A percentile compares a stretch with the other conserved stretches of the same genome.
Evolutionary conservation across 2,888 invertebrate genomes (phyloP).

Genomic region (Lacanobia oleracea): DNA sequence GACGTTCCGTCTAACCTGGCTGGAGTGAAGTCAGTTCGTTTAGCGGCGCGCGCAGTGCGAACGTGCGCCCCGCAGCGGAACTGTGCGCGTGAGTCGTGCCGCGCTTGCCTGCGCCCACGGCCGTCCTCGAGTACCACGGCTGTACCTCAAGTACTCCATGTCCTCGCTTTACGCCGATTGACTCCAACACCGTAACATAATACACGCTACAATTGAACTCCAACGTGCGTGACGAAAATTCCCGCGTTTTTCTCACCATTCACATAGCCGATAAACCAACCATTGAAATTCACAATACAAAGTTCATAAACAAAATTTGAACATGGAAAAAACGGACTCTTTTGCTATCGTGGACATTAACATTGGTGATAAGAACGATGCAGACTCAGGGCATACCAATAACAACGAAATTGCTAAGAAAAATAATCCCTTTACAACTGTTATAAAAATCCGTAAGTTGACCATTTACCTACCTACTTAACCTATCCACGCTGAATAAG

Average conservation of each 20-base stretch:
- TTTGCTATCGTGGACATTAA: slow-evolving; percentile 84
- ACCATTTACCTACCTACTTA: not conserved
- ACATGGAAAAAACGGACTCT: slow-evolving; percentile 82
- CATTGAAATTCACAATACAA: slow-evolving; percentile 6
- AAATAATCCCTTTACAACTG: slow-evolving; percentile 76
- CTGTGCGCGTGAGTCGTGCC: slow-evolving; percentile 61
- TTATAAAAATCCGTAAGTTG: slow-evolving; percentile 86
- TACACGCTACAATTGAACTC: slow-evolving; percentile 25
- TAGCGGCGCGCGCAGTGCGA: slow-evolving; percentile 75
- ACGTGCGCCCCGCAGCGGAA: slow-evolving; percentile 73
- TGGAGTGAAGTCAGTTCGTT: slow-evolving; percentile 66
- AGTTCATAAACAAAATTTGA: slow-evolving; percentile 26
- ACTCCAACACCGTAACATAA: slow-evolving; percentile 33
- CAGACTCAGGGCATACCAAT: slow-evolving; percentile 62
- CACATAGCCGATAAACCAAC: slow-evolving; percentile 5
- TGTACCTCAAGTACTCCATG: slow-evolving; percentile 31
- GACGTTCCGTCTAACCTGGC: slow-evolving; percentile 57
- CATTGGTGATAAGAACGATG: slow-evolving; percentile 74
- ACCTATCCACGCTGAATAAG: not conserved
- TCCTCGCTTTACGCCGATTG: slow-evolving; percentile 29
- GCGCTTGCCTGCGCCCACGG: slow-evolving; percentile 44
- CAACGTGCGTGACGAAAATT: slow-evolving; percentile 42
- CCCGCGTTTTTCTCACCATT: slow-evolving; percentile 43
- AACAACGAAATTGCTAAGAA: slow-evolving; percentile 72
- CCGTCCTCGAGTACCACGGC: slow-evolving; percentile 12